Conservation (phyloP, 1,140 invertebrate genomes). For the Zaprionus davidi region DNA sequence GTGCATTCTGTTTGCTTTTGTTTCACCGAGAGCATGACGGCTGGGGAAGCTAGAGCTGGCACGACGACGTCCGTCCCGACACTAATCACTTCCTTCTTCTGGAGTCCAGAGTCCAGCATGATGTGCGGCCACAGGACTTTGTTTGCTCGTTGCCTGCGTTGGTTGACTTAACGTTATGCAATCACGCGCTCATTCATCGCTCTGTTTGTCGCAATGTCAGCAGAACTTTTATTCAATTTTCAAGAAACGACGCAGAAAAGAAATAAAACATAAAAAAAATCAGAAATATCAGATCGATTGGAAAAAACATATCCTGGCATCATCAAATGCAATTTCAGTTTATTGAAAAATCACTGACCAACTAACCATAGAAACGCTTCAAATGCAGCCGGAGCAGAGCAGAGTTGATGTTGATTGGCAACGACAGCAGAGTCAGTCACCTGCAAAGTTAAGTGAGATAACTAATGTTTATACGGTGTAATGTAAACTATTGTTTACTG, state of each 20-base stretch:
- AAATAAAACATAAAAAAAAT: conserved; percentile 30
- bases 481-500: conserved; percentile 17
- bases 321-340: conserved; percentile 80
- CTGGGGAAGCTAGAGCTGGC: conserved; percentile 6
- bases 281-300: conserved; percentile 58
- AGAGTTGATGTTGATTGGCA: conserved; percentile 65
- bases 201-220: conserved; percentile 77
- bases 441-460: conserved; percentile 54
- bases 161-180: conserved; percentile 33
- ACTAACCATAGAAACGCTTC: conserved; percentile 67
- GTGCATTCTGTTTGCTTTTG: conserved; percentile 61
- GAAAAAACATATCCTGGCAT: conserved; percentile 74
- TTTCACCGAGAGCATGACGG: conserved; percentile 7
- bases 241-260: conserved; percentile 65
- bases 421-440: conserved; percentile 58
- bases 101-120: neutral
- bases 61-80: conserved; percentile 11
- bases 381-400: conserved; percentile 38
- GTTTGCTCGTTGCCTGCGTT: neutral
- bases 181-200: conserved; percentile 76
- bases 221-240: conserved; percentile 81
- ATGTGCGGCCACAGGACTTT: conserved; percentile 17
- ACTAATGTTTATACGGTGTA: neutral
- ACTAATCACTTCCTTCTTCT: conserved; percentile 73
- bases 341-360: conserved; percentile 79